phyloP scores from a whole-genome alignment of 2,797 vertebrate species.

The Buceros bicornis region DNA sequence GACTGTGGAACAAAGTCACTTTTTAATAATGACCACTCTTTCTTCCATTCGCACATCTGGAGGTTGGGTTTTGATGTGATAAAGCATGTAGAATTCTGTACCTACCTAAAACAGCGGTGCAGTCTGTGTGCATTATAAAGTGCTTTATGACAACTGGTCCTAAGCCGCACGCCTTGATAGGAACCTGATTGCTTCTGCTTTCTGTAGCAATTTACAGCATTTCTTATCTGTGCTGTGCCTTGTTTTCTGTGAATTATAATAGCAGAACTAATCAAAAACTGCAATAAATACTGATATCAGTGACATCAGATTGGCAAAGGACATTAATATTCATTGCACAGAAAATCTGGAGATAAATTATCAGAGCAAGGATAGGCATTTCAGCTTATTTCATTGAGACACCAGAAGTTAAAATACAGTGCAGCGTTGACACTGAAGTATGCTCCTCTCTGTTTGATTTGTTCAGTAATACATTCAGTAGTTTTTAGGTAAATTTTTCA shows the following conservation, averaged over 20 bases:
- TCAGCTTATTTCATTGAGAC: constrained; percentile 54
- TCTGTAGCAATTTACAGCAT: not conserved
- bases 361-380: constrained; percentile 11
- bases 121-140: not conserved
- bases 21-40: not conserved
- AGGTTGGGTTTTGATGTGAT: not conserved
- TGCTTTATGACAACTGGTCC: not conserved
- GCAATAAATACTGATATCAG: constrained; percentile 30
- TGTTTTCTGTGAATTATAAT: constrained; percentile 43
- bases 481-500: constrained; percentile 1
- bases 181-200: not conserved
- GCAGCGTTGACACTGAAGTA: constrained; percentile 2
- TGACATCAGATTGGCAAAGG: constrained; percentile 25
- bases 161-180: not conserved
- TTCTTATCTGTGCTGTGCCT: constrained; percentile 21
- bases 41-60: not conserved
- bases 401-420: constrained; percentile 45
- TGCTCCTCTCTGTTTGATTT: constrained; percentile 7
- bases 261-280: constrained; percentile 26
- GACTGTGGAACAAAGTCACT: not conserved
- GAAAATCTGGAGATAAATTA: constrained; percentile 18
- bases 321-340: constrained; percentile 44
- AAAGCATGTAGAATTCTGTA: not conserved
- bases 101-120: not conserved
- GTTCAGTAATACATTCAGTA: not conserved